Evolutionary conservation across 2,797 vertebrate genomes (phyloP).

Genomic region (Huso huso): DNA sequence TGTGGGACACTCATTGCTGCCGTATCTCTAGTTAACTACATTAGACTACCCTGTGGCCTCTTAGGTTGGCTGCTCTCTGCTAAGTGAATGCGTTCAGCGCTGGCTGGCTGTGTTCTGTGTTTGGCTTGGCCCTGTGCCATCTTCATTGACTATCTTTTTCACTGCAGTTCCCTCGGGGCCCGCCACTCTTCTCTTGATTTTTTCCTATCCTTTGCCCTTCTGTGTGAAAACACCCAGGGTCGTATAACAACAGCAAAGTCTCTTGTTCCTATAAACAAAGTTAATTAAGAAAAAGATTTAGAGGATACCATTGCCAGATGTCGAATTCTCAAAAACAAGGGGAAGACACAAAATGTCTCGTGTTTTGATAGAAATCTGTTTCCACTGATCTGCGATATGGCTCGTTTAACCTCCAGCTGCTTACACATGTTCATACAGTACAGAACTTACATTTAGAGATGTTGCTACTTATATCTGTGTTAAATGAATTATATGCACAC

Average conservation of each 20-base stretch:
- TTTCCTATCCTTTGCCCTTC: not conserved
- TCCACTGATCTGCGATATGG: constrained; percentile 4
- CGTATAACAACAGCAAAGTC: constrained; percentile 30
- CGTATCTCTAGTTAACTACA: constrained; percentile 12
- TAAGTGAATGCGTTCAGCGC: constrained; percentile 13
- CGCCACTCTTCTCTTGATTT: constrained; percentile 16
- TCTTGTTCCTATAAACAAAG: constrained; percentile 30
- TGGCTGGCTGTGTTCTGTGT: constrained; percentile 1
- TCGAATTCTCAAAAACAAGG: constrained; percentile 7
- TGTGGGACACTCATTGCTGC: constrained; percentile 16
- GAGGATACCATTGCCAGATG: constrained; percentile 23
- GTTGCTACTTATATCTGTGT: not conserved
- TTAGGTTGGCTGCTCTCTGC: constrained; percentile 13
- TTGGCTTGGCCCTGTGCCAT: constrained; percentile 37
- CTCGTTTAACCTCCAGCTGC: constrained; percentile 19
- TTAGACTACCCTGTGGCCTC: constrained; percentile 16
- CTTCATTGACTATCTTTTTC: constrained; percentile 31
- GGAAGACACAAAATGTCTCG: not conserved
- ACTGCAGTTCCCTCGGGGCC: constrained; percentile 25
- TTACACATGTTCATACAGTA: constrained; percentile 17
- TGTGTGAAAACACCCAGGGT: constrained; percentile 3
- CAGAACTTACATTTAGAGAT: not conserved
- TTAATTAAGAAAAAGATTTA: constrained; percentile 42
- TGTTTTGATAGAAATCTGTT: constrained; percentile 2
- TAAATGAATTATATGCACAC: not conserved